Conservation (phyloP, 1,140 invertebrate species). For the Zaprionus africanus region DNA sequence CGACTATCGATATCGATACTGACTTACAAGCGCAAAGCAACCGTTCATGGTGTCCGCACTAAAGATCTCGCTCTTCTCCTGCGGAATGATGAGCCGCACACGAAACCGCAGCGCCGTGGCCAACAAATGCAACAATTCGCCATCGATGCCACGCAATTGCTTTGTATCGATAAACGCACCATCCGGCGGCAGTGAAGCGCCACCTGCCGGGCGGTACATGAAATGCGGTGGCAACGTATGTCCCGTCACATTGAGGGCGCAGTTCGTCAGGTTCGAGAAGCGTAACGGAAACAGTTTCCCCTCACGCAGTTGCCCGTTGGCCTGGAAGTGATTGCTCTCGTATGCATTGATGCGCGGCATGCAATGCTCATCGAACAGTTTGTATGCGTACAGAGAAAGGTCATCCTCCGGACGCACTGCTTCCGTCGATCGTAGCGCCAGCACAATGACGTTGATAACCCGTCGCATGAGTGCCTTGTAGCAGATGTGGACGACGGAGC, state of each 20-base stretch:
- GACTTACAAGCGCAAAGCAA: slow-evolving; percentile 55
- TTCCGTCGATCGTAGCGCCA: slow-evolving; percentile 34
- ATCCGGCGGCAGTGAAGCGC: not conserved
- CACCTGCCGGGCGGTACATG: slow-evolving; percentile 32
- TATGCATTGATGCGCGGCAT: slow-evolving; percentile 21
- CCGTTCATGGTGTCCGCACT: slow-evolving; percentile 48
- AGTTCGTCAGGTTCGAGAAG: slow-evolving; percentile 27
- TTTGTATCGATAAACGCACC: slow-evolving; percentile 5
- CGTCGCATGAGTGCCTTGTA: not conserved
- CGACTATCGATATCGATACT: not conserved
- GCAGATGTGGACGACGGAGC: slow-evolving; percentile 17
- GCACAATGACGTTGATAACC: slow-evolving; percentile 58
- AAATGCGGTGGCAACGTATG: slow-evolving; percentile 60
- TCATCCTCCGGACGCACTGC: not conserved
- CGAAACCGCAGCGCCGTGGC: slow-evolving; percentile 45
- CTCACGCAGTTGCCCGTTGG: not conserved
- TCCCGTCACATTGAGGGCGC: slow-evolving; percentile 49
- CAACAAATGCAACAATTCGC: slow-evolving; percentile 56
- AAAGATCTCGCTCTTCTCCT: slow-evolving; percentile 50
- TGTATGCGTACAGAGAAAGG: slow-evolving; percentile 42
- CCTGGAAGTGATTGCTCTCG: slow-evolving; percentile 34
- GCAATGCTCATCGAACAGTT: slow-evolving; percentile 46
- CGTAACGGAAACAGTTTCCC: slow-evolving; percentile 48
- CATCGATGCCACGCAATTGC: slow-evolving; percentile 56
- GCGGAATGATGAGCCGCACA: slow-evolving; percentile 36